A percentile compares a stretch with the other conserved stretches of the same genome.
Conservation (phyloP, 2,888 invertebrate species). For the Coremacera marginata region DNA sequence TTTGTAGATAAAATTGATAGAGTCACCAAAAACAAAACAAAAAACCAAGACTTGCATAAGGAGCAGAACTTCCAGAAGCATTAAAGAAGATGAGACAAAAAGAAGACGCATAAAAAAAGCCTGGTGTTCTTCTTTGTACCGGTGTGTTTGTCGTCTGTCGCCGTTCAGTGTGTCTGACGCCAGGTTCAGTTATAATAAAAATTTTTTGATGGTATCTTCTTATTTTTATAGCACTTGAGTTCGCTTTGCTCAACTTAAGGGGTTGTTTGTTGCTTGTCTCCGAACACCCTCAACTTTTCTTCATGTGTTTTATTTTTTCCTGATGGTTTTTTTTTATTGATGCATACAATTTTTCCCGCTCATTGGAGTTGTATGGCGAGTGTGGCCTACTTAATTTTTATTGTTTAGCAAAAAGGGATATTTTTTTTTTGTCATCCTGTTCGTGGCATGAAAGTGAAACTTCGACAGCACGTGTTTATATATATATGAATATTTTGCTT, state of each 20-base stretch:
- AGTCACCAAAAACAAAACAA: background rate
- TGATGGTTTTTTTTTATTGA: background rate
- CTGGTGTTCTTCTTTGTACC: background rate
- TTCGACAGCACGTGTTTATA: constrained; percentile 11
- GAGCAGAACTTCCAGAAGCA: constrained; percentile 36
- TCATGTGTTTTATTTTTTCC: constrained; percentile 24
- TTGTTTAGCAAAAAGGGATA: background rate
- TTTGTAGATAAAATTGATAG: constrained; percentile 37
- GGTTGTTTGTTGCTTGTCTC: constrained; percentile 16
- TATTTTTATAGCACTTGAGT: background rate
- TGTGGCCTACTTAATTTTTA: constrained; percentile 52
- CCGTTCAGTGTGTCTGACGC: background rate
- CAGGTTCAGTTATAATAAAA: background rate
- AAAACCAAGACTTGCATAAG: background rate
- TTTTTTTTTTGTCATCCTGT: background rate
- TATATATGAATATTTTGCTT: background rate
- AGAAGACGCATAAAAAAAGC: background rate
- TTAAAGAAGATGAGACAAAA: background rate
- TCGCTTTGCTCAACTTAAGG: background rate
- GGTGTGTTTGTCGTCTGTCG: background rate
- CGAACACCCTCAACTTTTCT: constrained; percentile 34
- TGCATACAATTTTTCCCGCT: background rate
- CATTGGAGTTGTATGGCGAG: background rate
- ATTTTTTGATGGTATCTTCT: background rate
- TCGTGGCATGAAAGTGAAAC: constrained; percentile 18